These are phyloP conservation scores for Phalera bucephala DNA, from an alignment of 2,888 invertebrate genomes.

Conservation along the genomic window DNA sequence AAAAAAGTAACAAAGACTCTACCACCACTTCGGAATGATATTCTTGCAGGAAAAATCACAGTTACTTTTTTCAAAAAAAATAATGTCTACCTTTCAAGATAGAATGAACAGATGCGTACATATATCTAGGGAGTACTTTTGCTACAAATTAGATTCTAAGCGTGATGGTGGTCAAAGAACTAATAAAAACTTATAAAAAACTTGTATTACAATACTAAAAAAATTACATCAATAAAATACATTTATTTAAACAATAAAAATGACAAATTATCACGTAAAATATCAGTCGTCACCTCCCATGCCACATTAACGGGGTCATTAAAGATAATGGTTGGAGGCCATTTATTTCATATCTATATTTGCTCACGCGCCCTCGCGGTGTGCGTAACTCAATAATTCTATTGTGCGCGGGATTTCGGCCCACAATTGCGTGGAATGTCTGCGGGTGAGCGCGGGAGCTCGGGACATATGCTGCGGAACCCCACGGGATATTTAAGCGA, in stretches of 20 bases:
- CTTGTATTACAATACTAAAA: no score
- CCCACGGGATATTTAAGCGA: constrained; percentile 24
- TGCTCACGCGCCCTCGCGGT: constrained; percentile 54
- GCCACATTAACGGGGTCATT: constrained; percentile 57
- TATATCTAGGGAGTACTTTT: no score
- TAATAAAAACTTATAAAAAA: no score
- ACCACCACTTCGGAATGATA: no score
- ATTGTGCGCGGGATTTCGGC: constrained; percentile 61
- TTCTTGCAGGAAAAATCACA: no score
- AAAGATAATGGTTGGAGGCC: constrained; percentile 54
- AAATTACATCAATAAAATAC: neutral
- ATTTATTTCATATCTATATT: constrained; percentile 75
- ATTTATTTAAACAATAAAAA: constrained; percentile 25
- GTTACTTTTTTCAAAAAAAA: no score
- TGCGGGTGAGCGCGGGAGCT: constrained; percentile 41
- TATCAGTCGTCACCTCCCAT: constrained; percentile 48
- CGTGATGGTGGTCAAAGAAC: no score
- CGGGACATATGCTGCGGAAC: constrained; percentile 53
- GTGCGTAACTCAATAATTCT: constrained; percentile 71
- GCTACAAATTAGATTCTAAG: no score
- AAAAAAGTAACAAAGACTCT: no score
- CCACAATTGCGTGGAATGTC: constrained; percentile 72
- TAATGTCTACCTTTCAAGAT: no score
- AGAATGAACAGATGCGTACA: no score
- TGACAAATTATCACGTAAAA: constrained; percentile 32